Percentiles rank a stretch among this genome's conserved stretches.
These are phyloP conservation scores for Eulimnadia texana DNA, from an alignment of 1,140 invertebrate genomes.

Conservation along the genomic window DNA sequence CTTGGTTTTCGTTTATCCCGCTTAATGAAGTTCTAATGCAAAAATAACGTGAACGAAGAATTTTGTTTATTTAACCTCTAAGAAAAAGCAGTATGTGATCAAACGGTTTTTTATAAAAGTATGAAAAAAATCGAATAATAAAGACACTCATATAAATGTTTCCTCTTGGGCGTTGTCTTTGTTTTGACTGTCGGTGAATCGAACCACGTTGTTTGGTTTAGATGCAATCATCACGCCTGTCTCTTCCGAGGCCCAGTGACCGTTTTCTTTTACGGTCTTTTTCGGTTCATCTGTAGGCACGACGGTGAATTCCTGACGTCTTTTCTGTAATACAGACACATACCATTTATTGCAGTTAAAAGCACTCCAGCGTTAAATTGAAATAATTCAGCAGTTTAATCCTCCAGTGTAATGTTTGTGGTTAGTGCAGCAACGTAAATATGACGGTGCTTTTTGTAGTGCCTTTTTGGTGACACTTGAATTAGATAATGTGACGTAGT, in stretches of 20 bases:
- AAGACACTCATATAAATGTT: too few species aligned
- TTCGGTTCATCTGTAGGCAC: not conserved
- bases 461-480: too few species aligned
- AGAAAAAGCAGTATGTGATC: not conserved
- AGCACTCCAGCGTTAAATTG: too few species aligned
- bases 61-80: not conserved
- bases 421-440: too few species aligned
- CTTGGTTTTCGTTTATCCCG: too few species aligned
- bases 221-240: too few species aligned
- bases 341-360: not conserved
- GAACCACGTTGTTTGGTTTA: not conserved
- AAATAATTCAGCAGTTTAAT: too few species aligned
- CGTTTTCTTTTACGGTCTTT: not conserved
- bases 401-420: too few species aligned
- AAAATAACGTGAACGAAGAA: not conserved
- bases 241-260: too few species aligned
- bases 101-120: not conserved
- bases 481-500: too few species aligned
- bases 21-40: not conserved
- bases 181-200: not conserved
- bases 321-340: not conserved
- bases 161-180: not conserved
- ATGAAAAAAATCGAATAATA: too few species aligned
- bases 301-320: not conserved
- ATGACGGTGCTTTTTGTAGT: too few species aligned